Percentiles rank a stretch among this genome's conserved stretches.
Evolutionary conservation across 1,140 invertebrate species (phyloP).

Genomic region (Sesamia nonagrioides): DNA sequence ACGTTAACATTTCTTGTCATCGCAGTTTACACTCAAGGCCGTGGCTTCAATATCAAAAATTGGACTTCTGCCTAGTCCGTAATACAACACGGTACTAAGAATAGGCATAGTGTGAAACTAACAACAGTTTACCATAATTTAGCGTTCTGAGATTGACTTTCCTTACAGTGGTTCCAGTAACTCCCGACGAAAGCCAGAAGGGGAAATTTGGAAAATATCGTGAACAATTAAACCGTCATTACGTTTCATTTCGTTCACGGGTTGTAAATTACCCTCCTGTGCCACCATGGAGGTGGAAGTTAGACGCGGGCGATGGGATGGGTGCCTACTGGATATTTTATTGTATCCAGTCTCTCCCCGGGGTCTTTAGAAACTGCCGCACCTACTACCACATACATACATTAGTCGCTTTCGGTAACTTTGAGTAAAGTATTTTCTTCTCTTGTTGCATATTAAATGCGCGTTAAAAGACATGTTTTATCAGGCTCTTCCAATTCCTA

Average conservation of each 20-base stretch:
- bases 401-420: constrained; percentile 28
- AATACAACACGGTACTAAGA: constrained; percentile 17
- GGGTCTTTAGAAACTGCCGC: constrained; percentile 50
- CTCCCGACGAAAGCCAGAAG: background rate
- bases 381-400: constrained; percentile 17
- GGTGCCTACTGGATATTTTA: constrained; percentile 60
- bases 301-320: constrained; percentile 45
- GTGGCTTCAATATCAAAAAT: constrained; percentile 31
- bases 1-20: too few relatives aligned
- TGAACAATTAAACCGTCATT: constrained; percentile 45
- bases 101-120: background rate
- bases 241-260: constrained; percentile 47
- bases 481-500: background rate
- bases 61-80: constrained; percentile 41
- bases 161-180: constrained; percentile 4
- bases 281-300: constrained; percentile 34
- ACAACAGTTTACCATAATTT: background rate
- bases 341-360: constrained; percentile 61
- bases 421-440: constrained; percentile 26
- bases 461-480: background rate
- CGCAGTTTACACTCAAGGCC: constrained; percentile 32
- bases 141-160: background rate
- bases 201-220: constrained; percentile 29
- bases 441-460: constrained; percentile 1
- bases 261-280: constrained; percentile 60